Percentiles rank a stretch among this genome's conserved stretches.
Conservation (phyloP, 2,888 invertebrate genomes). For the Nomada ruficornis region DNA sequence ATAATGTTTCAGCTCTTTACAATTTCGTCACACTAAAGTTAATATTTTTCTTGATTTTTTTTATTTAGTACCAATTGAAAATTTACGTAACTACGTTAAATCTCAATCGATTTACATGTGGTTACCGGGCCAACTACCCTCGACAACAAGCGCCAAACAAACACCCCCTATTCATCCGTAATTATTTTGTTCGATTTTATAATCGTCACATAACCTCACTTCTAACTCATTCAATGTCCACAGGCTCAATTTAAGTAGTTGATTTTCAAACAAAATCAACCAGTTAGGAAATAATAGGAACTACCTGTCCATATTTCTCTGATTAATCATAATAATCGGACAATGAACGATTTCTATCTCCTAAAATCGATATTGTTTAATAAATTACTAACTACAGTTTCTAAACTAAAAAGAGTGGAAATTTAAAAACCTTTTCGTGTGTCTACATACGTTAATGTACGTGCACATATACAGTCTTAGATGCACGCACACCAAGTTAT, state of each 20-base stretch:
- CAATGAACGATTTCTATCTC: neutral
- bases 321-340: too few species aligned
- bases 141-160: constrained; percentile 82
- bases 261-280: neutral
- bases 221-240: neutral
- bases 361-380: neutral
- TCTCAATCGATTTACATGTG: constrained; percentile 80
- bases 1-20: constrained; percentile 16
- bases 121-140: constrained; percentile 83
- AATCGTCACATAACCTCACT: constrained; percentile 63
- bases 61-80: constrained; percentile 58
- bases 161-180: constrained; percentile 64
- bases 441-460: neutral
- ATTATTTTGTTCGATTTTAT: constrained; percentile 46
- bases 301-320: neutral
- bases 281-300: neutral
- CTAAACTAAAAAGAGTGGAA: constrained; percentile 20
- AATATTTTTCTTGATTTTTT: constrained; percentile 19
- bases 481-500: constrained; percentile 21
- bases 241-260: too few species aligned
- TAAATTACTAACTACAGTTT: neutral
- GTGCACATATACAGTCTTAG: neutral
- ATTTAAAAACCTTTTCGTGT: neutral
- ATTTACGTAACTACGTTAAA: constrained; percentile 64
- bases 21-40: neutral